Conservation (phyloP, 2,797 vertebrate species). For the Morelia viridis region DNA sequence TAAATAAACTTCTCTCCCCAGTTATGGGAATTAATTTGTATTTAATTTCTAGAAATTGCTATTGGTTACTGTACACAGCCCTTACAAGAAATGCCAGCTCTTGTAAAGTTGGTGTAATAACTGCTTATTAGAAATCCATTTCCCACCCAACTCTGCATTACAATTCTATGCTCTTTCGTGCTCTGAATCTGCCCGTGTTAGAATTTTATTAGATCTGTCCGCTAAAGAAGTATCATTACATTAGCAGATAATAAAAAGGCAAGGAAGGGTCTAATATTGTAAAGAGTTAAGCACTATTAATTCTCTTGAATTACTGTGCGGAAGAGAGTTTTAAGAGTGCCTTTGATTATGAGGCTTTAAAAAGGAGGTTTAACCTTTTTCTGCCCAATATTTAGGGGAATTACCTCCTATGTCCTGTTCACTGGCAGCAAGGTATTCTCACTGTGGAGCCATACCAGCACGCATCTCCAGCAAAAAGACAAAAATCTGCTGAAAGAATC, state of each 20-base stretch:
- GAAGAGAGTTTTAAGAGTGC: background rate
- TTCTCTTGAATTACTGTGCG: background rate
- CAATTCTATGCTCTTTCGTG: background rate
- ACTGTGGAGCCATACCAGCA: background rate
- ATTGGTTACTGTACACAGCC: slow-evolving; percentile 71
- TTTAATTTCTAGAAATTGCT: slow-evolving; percentile 79
- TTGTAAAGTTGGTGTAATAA: slow-evolving; percentile 49
- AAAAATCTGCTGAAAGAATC: background rate
- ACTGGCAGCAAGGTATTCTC: background rate
- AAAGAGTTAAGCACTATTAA: background rate
- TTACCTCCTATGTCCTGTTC: background rate
- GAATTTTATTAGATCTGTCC: background rate
- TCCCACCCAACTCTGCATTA: background rate
- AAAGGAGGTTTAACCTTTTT: background rate
- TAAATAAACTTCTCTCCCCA: slow-evolving; percentile 73
- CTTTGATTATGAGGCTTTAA: background rate
- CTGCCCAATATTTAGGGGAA: background rate
- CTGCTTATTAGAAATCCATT: slow-evolving; percentile 50
- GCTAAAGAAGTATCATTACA: background rate
- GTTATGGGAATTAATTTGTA: slow-evolving; percentile 77
- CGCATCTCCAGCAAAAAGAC: background rate
- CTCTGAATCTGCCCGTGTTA: background rate
- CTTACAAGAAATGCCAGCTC: slow-evolving; percentile 67
- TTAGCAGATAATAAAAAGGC: fast-evolving
- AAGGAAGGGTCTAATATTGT: background rate